A percentile compares a stretch with the other conserved stretches of the same genome.
Evolutionary conservation across 2,797 vertebrate species (phyloP).

Genomic region (Mallotus villosus): DNA sequence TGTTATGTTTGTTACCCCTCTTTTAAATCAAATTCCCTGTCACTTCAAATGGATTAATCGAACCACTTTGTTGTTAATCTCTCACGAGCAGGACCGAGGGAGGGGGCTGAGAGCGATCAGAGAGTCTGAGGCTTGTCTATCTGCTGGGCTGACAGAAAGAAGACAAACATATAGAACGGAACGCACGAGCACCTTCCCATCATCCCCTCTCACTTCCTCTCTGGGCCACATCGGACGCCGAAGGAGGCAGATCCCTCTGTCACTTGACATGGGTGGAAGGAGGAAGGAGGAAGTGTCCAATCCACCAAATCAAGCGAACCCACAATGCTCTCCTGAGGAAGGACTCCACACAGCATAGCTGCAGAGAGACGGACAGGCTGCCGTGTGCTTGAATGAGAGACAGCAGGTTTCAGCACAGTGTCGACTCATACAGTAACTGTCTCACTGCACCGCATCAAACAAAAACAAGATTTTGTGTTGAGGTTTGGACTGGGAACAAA

Average conservation of each 20-base stretch:
- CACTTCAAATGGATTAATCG: constrained; percentile 78
- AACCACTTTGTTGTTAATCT: constrained; percentile 80
- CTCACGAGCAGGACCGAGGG: constrained; percentile 72
- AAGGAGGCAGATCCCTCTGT: not conserved
- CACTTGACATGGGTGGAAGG: constrained; percentile 7
- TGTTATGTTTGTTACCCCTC: constrained; percentile 68
- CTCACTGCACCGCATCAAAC: constrained; percentile 15
- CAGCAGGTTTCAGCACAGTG: not conserved
- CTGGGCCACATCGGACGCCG: not conserved
- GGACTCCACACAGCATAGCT: too few species aligned
- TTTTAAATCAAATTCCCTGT: constrained; percentile 76
- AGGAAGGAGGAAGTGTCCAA: constrained; percentile 31
- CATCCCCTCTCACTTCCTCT: not conserved
- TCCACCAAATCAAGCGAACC: constrained; percentile 39
- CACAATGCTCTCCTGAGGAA: too few species aligned
- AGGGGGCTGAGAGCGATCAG: constrained; percentile 58
- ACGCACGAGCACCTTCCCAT: not conserved
- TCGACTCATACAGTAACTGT: not conserved
- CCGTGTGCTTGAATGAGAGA: too few species aligned
- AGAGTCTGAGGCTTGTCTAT: constrained; percentile 64
- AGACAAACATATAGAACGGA: constrained; percentile 18
- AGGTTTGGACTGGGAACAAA: not conserved
- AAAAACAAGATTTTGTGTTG: not conserved
- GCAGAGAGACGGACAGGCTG: too few species aligned
- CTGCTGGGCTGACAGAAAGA: constrained; percentile 58